A percentile compares a stretch with the other conserved stretches of the same genome.
phyloP scores from a whole-genome alignment of 2,113 vertebrate genomes.

The Nyctibius bracteatus region DNA sequence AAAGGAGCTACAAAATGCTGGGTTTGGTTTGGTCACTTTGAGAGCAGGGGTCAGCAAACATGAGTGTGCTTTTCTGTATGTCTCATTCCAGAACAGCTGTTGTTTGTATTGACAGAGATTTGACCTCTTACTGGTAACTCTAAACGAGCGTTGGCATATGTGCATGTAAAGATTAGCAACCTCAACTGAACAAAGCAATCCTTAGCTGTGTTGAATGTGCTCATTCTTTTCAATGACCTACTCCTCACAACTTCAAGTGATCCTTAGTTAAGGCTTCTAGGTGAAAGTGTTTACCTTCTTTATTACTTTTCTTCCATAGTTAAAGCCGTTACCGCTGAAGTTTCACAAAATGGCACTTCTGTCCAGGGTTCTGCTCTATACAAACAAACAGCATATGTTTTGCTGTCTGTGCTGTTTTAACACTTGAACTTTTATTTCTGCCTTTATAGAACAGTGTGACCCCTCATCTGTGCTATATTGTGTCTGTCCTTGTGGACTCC shows the following conservation, averaged over 20 bases:
- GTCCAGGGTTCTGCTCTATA: background rate
- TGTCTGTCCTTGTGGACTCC: background rate
- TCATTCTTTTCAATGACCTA: background rate
- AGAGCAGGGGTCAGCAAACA: background rate
- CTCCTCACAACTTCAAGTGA: background rate
- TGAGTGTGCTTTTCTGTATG: fast-evolving
- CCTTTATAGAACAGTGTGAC: background rate
- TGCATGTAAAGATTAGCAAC: background rate
- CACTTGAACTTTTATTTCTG: background rate
- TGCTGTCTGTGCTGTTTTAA: background rate
- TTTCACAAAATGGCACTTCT: background rate
- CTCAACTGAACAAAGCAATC: background rate
- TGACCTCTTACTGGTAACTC: background rate
- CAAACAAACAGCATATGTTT: background rate
- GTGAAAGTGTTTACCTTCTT: background rate
- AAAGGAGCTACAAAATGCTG: background rate
- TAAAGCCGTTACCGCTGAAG: background rate
- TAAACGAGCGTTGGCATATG: fast-evolving
- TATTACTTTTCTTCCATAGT: background rate
- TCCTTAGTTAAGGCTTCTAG: background rate
- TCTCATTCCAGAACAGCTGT: fast-evolving
- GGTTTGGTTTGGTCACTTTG: background rate
- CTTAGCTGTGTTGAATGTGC: background rate
- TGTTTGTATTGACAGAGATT: background rate
- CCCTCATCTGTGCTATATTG: background rate